These are phyloP conservation scores for Stenolophus ochropezus DNA, from an alignment of 2,888 invertebrate species.

Conservation along the genomic window DNA sequence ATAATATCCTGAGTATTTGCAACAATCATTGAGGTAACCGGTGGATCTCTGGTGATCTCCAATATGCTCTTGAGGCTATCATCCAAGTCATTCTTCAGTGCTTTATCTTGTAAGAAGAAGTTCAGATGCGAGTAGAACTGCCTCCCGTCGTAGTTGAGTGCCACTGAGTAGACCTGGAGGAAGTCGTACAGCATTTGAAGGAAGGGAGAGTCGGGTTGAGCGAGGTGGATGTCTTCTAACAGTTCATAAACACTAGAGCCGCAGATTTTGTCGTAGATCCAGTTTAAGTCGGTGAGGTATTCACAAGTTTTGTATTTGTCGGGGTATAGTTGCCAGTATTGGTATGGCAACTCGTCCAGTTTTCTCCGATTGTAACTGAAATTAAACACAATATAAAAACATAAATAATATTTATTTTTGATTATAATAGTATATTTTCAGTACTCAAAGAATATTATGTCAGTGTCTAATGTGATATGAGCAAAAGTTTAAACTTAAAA, in stretches of 20 bases:
- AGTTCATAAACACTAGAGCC: conserved; percentile 85
- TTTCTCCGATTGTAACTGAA: conserved; percentile 85
- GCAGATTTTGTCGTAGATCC: conserved; percentile 87
- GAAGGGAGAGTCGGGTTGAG: conserved; percentile 71
- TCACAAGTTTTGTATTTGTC: conserved; percentile 79
- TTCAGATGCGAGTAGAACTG: conserved; percentile 86
- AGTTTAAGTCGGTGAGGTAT: conserved; percentile 84
- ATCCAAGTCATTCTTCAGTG: conserved; percentile 68
- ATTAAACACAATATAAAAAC: conserved; percentile 12
- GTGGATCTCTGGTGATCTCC: conserved; percentile 75
- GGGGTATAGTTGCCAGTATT: conserved; percentile 80
- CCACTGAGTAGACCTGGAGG: conserved; percentile 82
- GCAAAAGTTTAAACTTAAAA: no score
- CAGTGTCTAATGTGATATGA: no score
- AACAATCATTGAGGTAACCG: conserved; percentile 79
- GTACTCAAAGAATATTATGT: no score
- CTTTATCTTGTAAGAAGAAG: conserved; percentile 72
- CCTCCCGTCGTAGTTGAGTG: conserved; percentile 86
- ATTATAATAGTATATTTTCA: no score
- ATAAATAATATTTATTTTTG: no score
- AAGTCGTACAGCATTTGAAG: conserved; percentile 80
- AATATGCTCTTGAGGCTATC: conserved; percentile 71
- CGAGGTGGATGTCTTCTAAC: conserved; percentile 83
- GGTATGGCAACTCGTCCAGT: conserved; percentile 88
- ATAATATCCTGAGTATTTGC: conserved; percentile 70